Evolutionary conservation across 2,888 invertebrate genomes (phyloP), one percentile per base, ranked within the genome.

Genomic region (Polyommatus icarus): DNA sequence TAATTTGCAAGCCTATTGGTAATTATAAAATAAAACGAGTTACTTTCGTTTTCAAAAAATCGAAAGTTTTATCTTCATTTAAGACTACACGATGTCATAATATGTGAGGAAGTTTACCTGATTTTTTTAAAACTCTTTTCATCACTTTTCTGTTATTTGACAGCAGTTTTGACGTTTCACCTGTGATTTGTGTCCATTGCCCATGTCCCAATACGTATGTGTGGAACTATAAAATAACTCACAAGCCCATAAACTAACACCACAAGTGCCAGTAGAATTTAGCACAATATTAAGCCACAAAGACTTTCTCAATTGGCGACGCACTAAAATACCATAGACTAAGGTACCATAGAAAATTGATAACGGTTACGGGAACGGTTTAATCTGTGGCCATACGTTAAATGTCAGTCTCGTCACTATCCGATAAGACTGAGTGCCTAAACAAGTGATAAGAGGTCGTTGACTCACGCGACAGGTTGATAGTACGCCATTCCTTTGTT

Each of bases 401-500:
- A 80, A 80, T 79, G 80, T 80, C 80, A 77, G 79, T 79, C 81
- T 81, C 80, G 81, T 83, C 83, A 81, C 73, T 40, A 77, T 57
- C 79, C 79, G 84, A 84, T 85, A 85, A 84, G 79, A 73, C 80
- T 78, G 80, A 83, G 83, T 82, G 80, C 79, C 80, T 80, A 82
- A 83, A 81, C 83, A 82, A 81, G 80, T 81, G 85, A 85, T 85
- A 85, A 83, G 80, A 79, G 84, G 81, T 83, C 85, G 82, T 79
- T 83, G 84, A 83, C 82, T 85, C 82, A 54, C 12, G 54, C 18
- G 20, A 29, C 67, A 67, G 67, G 67, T 67, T 67, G 15, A 67
- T 67, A 67, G 29, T 61, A 24, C 3, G 61, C 24, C 20, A 61
- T 61, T 61, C 24, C 61, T 24, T 61, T 61, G 61, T 24, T 24